These are phyloP conservation scores for Parasteatoda tepidariorum DNA, from an alignment of 1,140 invertebrate genomes.

Conservation along the genomic window DNA sequence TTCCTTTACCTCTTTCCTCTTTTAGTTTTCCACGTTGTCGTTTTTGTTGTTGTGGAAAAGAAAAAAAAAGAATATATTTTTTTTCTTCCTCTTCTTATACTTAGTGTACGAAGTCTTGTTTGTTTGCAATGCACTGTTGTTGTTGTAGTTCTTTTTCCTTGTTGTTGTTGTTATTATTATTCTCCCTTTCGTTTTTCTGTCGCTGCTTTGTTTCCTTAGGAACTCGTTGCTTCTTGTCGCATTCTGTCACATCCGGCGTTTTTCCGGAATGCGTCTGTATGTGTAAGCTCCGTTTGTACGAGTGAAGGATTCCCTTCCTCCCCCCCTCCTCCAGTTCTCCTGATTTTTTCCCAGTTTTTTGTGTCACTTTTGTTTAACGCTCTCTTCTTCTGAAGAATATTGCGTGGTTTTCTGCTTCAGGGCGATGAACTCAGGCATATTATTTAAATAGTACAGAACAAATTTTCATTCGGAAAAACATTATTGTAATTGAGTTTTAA, in stretches of 20 bases:
- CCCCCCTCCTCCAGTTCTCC: neutral
- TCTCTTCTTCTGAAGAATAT: neutral
- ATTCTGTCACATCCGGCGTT: conserved; percentile 58
- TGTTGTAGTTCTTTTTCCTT: conserved; percentile 20
- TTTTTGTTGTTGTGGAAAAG: conserved; percentile 32
- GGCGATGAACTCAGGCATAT: too few relatives aligned
- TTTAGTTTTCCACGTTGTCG: conserved; percentile 40
- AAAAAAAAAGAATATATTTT: neutral
- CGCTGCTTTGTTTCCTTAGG: conserved; percentile 51
- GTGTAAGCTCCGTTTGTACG: conserved; percentile 14
- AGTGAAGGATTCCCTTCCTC: conserved; percentile 37
- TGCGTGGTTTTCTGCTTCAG: neutral
- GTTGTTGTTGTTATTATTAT: neutral
- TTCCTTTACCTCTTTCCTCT: conserved; percentile 43
- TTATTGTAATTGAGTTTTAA: too few relatives aligned
- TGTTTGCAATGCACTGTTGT: conserved; percentile 42
- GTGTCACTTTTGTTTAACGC: conserved; percentile 37
- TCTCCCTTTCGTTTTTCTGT: conserved; percentile 3
- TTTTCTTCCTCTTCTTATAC: neutral
- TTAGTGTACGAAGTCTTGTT: neutral
- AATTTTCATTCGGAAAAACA: too few relatives aligned
- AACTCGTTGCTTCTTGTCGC: conserved; percentile 38
- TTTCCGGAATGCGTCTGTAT: conserved; percentile 43
- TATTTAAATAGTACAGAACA: too few relatives aligned
- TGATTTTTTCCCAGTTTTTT: neutral